Percentiles rank a stretch among this genome's conserved stretches.
Evolutionary conservation across 2,888 invertebrate genomes (phyloP).

Genomic region (Lottia scabra): DNA sequence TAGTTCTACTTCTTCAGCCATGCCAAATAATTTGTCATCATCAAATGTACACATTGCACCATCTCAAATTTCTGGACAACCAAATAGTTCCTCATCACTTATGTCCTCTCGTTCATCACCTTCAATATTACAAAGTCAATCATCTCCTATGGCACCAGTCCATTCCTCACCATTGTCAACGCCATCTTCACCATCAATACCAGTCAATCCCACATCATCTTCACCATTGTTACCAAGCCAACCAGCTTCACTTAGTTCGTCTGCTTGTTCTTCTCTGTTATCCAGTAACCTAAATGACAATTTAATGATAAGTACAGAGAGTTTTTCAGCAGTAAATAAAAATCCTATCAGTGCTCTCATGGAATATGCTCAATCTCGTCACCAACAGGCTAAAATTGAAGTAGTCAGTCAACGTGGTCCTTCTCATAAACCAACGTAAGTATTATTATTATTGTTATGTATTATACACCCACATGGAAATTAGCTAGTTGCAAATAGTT

Average conservation of each 20-base stretch:
- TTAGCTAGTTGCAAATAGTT: too few species aligned
- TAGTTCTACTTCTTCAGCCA: too few species aligned
- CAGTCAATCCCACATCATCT: neutral
- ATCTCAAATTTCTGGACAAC: neutral
- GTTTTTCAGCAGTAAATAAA: slow-evolving; percentile 67
- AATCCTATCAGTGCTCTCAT: slow-evolving; percentile 69
- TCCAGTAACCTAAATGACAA: slow-evolving; percentile 9
- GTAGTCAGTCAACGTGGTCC: slow-evolving; percentile 65
- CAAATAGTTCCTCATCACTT: too few species aligned
- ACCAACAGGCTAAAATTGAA: slow-evolving; percentile 62
- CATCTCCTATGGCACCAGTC: neutral
- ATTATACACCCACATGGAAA: neutral
- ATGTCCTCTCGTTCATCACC: neutral
- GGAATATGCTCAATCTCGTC: slow-evolving; percentile 69
- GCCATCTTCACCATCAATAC: neutral
- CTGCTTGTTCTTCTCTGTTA: neutral
- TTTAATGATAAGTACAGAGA: slow-evolving; percentile 50
- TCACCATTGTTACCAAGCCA: neutral
- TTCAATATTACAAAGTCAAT: neutral
- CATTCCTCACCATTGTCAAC: too few species aligned
- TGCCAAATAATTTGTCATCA: too few species aligned
- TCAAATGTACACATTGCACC: neutral
- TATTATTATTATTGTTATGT: neutral
- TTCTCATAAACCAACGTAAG: slow-evolving; percentile 68
- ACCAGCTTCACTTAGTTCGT: too few species aligned